These are phyloP conservation scores for Chunga burmeisteri DNA, from an alignment of 2,113 vertebrate genomes.

Conservation along the genomic window DNA sequence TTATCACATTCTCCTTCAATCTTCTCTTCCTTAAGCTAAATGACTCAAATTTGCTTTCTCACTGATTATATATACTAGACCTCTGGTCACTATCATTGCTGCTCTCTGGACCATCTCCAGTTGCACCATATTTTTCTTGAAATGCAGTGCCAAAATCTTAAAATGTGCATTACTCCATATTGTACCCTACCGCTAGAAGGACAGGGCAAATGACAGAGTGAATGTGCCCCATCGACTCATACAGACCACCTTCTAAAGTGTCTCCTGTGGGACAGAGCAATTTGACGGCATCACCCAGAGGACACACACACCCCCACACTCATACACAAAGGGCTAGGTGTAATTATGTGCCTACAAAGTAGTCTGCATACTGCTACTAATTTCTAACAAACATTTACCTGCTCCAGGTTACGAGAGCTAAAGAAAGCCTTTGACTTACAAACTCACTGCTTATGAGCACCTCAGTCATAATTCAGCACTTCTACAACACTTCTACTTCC, in stretches of 20 bases:
- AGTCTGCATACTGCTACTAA: background rate
- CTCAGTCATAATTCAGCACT: background rate
- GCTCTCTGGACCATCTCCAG: background rate
- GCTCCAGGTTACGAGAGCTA: background rate
- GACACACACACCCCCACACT: background rate
- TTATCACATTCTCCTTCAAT: background rate
- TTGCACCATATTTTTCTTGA: background rate
- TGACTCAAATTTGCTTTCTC: background rate
- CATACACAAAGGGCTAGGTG: too few species aligned
- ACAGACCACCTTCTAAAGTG: background rate
- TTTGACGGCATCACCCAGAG: background rate
- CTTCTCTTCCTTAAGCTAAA: background rate
- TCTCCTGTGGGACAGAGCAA: background rate
- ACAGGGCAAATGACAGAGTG: background rate
- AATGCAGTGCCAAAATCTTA: background rate
- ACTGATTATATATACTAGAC: background rate
- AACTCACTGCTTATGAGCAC: background rate
- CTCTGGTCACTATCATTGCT: background rate
- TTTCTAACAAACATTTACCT: background rate
- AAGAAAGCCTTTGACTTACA: background rate
- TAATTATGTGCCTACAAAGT: background rate
- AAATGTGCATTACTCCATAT: background rate
- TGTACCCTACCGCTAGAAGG: background rate
- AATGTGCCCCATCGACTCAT: background rate
- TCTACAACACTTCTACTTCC: background rate